Percentiles rank a stretch among this genome's conserved stretches.
phyloP scores from a whole-genome alignment of 2,797 vertebrate genomes.

The Channallabes apus region DNA sequence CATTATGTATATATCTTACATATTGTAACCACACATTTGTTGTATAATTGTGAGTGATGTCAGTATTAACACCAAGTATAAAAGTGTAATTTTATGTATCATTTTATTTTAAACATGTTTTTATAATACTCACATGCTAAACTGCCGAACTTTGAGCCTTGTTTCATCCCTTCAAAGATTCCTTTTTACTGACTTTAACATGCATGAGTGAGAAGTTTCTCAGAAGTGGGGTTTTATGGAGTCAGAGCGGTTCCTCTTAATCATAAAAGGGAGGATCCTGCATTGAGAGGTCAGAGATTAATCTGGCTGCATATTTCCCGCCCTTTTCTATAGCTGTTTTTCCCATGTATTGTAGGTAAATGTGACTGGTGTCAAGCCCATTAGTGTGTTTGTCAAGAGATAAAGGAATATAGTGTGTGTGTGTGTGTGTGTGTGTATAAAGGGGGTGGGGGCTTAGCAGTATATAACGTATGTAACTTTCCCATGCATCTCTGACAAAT shows the following conservation, averaged over 20 bases:
- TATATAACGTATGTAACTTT: background rate
- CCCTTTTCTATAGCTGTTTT: constrained; percentile 21
- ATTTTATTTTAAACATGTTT: too few species aligned
- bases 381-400: constrained; percentile 11
- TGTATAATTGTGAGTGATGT: background rate
- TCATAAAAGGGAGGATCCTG: background rate
- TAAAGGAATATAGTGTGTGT: background rate
- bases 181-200: background rate
- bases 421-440: background rate
- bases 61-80: background rate
- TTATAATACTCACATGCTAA: background rate
- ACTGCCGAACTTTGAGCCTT: background rate
- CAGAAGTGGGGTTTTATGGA: background rate
- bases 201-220: background rate
- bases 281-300: constrained; percentile 31
- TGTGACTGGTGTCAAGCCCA: constrained; percentile 30
- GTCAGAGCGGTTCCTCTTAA: background rate
- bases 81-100: background rate
- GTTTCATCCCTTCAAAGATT: background rate
- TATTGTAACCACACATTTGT: background rate
- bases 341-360: constrained; percentile 21
- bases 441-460: background rate
- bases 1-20: too few species aligned
- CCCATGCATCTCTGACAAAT: background rate
- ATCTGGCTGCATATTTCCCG: constrained; percentile 18